phyloP scores from a whole-genome alignment of 64 coral and sea anemone genomes.

The Montipora efflorescens region DNA sequence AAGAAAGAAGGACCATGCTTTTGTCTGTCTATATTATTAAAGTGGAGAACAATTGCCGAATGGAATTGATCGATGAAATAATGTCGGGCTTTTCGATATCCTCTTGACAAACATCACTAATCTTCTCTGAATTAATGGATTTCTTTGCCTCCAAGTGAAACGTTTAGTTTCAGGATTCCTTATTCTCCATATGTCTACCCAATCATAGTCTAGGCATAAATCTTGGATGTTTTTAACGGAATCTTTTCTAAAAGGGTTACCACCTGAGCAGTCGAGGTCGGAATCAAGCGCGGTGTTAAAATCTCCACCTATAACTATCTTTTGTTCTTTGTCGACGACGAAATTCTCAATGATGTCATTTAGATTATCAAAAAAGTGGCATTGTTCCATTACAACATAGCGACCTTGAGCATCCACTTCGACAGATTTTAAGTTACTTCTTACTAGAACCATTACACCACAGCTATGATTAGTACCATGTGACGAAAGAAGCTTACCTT shows the following conservation, averaged over 20 bases:
- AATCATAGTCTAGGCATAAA: constrained; percentile 10
- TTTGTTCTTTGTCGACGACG: neutral
- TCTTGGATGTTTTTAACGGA: constrained; percentile 4
- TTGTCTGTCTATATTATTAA: neutral
- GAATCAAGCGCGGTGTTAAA: constrained; percentile 10
- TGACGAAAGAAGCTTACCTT: constrained; percentile 11
- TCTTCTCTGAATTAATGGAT: constrained; percentile 3
- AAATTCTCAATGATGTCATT: neutral
- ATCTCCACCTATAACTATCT: constrained; percentile 20
- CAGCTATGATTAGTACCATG: constrained; percentile 21
- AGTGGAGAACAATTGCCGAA: constrained; percentile 5
- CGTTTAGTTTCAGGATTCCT: constrained; percentile 5
- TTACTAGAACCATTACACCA: constrained; percentile 9
- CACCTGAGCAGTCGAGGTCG: neutral
- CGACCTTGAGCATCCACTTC: constrained; percentile 19
- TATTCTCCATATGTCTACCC: constrained; percentile 21
- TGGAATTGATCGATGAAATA: neutral
- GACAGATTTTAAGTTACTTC: neutral
- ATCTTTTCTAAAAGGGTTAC: neutral
- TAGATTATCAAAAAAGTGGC: neutral
- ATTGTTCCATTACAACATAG: constrained; percentile 8
- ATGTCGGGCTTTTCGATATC: constrained; percentile 13
- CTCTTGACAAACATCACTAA: constrained; percentile 20
- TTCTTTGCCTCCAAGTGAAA: constrained; percentile 8
- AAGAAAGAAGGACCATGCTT: constrained; percentile 27